Percentiles rank a stretch among this genome's conserved stretches.
phyloP scores from a whole-genome alignment of 2,797 vertebrate species.

The Austrolebias charrua region DNA sequence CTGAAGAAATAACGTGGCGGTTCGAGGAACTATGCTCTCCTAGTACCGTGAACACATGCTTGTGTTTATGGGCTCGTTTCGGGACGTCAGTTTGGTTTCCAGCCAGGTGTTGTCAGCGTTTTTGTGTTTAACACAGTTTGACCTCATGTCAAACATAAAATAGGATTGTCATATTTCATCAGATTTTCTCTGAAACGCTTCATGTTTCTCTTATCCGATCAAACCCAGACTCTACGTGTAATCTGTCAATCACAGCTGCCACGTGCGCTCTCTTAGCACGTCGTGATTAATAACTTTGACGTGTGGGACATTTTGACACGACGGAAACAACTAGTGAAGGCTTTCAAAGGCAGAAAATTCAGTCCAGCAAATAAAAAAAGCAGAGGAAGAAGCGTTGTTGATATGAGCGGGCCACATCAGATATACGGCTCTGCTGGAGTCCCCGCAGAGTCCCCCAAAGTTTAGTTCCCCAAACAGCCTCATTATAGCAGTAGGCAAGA shows the following conservation, averaged over 20 bases:
- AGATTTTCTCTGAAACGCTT: conserved; percentile 27
- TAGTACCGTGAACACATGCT: neutral
- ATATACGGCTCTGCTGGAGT: conserved; percentile 35
- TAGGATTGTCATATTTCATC: conserved; percentile 39
- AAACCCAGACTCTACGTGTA: conserved; percentile 33
- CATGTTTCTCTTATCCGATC: conserved; percentile 33
- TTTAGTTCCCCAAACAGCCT: conserved; percentile 42
- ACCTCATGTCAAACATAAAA: conserved; percentile 46
- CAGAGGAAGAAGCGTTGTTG: neutral
- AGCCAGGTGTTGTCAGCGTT: conserved; percentile 28
- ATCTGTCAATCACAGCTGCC: conserved; percentile 65
- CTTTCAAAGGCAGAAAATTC: conserved; percentile 10
- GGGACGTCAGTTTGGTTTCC: conserved; percentile 16
- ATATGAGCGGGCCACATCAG: conserved; percentile 26
- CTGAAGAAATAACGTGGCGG: neutral
- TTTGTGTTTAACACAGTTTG: conserved; percentile 45
- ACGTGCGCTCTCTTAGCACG: conserved; percentile 21
- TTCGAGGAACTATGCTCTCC: neutral
- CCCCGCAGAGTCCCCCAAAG: conserved; percentile 51
- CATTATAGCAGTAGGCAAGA: conserved; percentile 52
- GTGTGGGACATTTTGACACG: neutral
- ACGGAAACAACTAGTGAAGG: neutral
- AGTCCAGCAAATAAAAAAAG: conserved; percentile 6
- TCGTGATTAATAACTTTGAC: conserved; percentile 18
- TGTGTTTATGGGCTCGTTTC: conserved; percentile 3